Conservation (phyloP, 2,113 vertebrate species). For the Burhinus oedicnemus region DNA sequence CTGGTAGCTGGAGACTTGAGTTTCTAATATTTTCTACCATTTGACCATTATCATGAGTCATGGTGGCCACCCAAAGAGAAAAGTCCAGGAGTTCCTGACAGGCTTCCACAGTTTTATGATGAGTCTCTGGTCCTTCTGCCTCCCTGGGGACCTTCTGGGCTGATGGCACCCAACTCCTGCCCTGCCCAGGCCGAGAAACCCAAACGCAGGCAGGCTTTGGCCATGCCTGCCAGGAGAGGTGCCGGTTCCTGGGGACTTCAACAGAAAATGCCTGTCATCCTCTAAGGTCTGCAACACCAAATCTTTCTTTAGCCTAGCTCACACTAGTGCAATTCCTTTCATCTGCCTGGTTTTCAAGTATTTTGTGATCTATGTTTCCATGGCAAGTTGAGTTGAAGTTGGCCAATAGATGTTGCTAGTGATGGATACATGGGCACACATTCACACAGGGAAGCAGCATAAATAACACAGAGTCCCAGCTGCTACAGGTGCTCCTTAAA, state of each 20-base stretch:
- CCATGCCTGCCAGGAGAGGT: not conserved
- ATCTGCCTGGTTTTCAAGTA: not conserved
- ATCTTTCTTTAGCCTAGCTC: not conserved
- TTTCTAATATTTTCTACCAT: not conserved
- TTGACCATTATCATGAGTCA: accelerated
- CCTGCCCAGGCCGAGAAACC: not conserved
- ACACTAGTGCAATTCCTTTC: not conserved
- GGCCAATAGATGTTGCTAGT: not conserved
- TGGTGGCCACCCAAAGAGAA: not conserved
- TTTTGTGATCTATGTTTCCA: not conserved
- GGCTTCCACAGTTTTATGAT: not conserved
- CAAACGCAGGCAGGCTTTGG: not conserved
- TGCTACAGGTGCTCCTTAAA: not conserved
- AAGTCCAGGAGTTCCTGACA: not conserved
- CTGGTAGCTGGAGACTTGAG: not conserved
- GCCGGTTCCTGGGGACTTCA: not conserved
- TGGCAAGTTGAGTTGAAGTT: not conserved
- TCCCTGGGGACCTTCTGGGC: not conserved
- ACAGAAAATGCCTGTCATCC: not conserved
- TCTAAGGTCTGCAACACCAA: not conserved
- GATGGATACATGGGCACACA: accelerated
- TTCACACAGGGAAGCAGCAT: not conserved
- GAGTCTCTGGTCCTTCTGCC: not conserved
- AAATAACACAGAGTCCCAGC: not conserved
- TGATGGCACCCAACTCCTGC: not conserved